Percentiles rank a stretch among this genome's conserved stretches.
These are phyloP conservation scores for Dasypogon diadema DNA, from an alignment of 2,888 invertebrate genomes.

Conservation along the genomic window DNA sequence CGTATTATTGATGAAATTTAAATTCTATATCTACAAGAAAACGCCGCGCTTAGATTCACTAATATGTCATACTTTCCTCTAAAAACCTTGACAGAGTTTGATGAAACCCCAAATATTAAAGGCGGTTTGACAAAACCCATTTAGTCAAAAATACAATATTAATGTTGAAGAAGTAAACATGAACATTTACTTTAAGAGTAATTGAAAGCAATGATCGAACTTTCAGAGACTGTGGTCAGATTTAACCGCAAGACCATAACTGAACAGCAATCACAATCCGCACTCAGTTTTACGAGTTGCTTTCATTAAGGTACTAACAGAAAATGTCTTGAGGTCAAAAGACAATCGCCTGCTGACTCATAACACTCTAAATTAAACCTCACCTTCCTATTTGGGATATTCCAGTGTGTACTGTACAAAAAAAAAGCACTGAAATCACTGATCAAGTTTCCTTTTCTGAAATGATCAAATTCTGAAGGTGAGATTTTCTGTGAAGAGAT, in stretches of 20 bases:
- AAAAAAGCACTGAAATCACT: constrained; percentile 11
- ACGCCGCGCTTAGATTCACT: too few species aligned
- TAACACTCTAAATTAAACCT: constrained; percentile 8
- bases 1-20: too few species aligned
- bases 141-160: too few species aligned
- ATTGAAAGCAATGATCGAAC: background rate
- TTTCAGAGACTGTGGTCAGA: background rate
- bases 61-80: too few species aligned
- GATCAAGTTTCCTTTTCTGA: constrained; percentile 44
- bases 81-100: too few species aligned
- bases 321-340: constrained; percentile 28
- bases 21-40: too few species aligned
- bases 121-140: too few species aligned
- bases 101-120: too few species aligned
- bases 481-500: constrained; percentile 13
- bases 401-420: background rate
- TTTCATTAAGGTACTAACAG: constrained; percentile 3
- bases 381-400: constrained; percentile 21
- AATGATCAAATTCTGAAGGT: constrained; percentile 23
- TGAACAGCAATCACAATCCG: background rate
- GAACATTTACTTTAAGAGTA: background rate
- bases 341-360: constrained; percentile 26
- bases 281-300: background rate
- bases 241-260: constrained; percentile 1
- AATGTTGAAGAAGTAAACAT: too few species aligned